Base-by-base conservation (phyloP, 2,888 invertebrate genomes). In the Sarcophaga carnaria region DNA sequence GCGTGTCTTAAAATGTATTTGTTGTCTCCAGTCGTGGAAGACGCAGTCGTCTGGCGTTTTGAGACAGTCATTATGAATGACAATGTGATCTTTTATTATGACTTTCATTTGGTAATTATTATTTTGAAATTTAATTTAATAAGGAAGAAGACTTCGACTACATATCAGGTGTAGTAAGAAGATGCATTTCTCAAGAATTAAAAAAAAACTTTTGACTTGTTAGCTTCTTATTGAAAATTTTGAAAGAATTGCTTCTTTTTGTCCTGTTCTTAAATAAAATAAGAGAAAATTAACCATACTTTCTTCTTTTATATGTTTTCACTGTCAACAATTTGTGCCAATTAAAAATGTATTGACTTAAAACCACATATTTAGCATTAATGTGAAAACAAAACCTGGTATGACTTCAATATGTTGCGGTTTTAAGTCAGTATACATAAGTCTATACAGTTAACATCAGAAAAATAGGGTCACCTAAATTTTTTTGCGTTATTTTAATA, bases 1-100 rank as follows among this genome's bases (percentile, higher is more conserved):
- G 86, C 83, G 83, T 86, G 76, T 80, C 75, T 76, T 27, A 67
- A 63, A 80, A 72, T 64, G 37, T 69, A 0, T 67, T 72, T 71
- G 49, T 54, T 17, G 66, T 62, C 78, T 72, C 22, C 72, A 72
- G 66, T 25, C 70, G 22, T 66, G 49, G 60, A 71, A 77, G 67
- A 71, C 82, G 12, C 54, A 27, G 74, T 67, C 37, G 82, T 83
- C 77, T 77, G 83, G 72, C 37, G 17, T 78, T 72, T 69, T 66
- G 66, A 72, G 71, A 72, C 77, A 78, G 12, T 62, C 59, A 70
- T 64, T 71, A 70, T 20, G 64, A 66, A 72, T 25, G 12, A 72
- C 37, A 37, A 37, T 37, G 37, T 37, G 37, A 37, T 37, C 37
- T 37, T 37, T 37, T 10, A 37, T 37, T 37, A 2, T 37, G 37